Conservation (phyloP, 2,113 vertebrate species). For the Gavialis gangeticus region DNA sequence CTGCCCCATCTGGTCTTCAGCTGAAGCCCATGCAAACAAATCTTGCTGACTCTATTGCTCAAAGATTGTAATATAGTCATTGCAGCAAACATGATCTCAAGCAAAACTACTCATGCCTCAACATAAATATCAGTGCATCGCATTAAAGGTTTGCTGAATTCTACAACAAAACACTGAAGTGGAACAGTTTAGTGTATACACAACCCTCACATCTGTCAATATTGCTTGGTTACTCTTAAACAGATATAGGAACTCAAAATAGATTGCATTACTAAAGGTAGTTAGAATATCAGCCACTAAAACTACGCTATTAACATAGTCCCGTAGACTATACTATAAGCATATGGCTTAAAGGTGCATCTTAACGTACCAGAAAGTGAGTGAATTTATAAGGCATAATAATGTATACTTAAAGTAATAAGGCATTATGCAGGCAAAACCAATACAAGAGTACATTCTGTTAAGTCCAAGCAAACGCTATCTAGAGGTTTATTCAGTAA, state of each 20-base stretch:
- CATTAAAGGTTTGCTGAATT: conserved; percentile 12
- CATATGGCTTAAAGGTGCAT: background rate
- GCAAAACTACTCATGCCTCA: background rate
- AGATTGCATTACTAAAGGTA: background rate
- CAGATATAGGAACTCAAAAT: background rate
- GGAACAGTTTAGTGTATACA: background rate
- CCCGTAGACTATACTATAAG: background rate
- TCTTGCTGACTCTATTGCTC: background rate
- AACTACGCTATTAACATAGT: background rate
- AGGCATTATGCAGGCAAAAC: accelerated
- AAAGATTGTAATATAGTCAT: background rate
- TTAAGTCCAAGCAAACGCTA: no score
- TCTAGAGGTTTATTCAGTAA: background rate
- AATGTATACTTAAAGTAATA: background rate
- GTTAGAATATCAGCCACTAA: background rate
- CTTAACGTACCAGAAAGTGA: background rate
- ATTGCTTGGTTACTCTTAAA: background rate
- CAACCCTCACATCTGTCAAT: background rate
- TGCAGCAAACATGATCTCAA: background rate
- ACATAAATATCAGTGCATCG: background rate
- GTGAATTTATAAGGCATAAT: accelerated
- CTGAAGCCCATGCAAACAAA: background rate
- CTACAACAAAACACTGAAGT: background rate
- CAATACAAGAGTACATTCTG: background rate
- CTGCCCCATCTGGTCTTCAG: background rate